Evolutionary conservation across 2,888 invertebrate species (phyloP).

Genomic region (Gastrophysa polygoni): DNA sequence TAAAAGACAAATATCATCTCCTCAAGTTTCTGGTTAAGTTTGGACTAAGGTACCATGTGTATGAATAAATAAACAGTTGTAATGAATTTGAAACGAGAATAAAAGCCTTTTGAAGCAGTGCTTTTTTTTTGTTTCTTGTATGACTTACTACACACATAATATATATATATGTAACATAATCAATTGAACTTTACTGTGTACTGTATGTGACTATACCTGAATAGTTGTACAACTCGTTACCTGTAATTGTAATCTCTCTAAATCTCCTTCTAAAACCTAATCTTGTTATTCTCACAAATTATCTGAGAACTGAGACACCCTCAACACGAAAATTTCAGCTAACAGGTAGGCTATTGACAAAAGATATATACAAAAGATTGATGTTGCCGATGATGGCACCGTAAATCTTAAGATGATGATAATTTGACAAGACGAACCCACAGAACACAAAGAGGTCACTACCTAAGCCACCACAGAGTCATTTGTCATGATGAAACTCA

Average conservation of each 20-base stretch:
- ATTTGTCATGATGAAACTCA: conserved; percentile 50
- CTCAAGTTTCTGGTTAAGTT: too few species aligned
- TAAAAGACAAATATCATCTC: too few species aligned
- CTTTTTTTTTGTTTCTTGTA: too few species aligned
- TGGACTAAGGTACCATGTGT: too few species aligned
- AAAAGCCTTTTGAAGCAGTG: too few species aligned
- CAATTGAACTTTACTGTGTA: too few species aligned
- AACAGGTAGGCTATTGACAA: conserved; percentile 29
- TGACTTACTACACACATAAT: too few species aligned
- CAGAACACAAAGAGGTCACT: conserved; percentile 42
- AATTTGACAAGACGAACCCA: conserved; percentile 51
- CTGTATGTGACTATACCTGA: too few species aligned
- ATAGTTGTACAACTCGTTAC: neutral
- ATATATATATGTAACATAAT: too few species aligned
- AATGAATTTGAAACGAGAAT: too few species aligned
- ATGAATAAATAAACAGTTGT: too few species aligned
- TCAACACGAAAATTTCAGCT: conserved; percentile 21
- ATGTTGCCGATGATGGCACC: conserved; percentile 46
- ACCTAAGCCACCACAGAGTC: conserved; percentile 45
- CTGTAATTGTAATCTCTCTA: neutral
- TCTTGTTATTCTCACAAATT: conserved; percentile 14
- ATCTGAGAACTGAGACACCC: conserved; percentile 2
- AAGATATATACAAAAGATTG: conserved; percentile 38
- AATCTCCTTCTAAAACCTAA: conserved; percentile 5
- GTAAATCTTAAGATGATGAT: conserved; percentile 47